phyloP scores from a whole-genome alignment of 2,888 invertebrate genomes.

The Nemurella pictetii region DNA sequence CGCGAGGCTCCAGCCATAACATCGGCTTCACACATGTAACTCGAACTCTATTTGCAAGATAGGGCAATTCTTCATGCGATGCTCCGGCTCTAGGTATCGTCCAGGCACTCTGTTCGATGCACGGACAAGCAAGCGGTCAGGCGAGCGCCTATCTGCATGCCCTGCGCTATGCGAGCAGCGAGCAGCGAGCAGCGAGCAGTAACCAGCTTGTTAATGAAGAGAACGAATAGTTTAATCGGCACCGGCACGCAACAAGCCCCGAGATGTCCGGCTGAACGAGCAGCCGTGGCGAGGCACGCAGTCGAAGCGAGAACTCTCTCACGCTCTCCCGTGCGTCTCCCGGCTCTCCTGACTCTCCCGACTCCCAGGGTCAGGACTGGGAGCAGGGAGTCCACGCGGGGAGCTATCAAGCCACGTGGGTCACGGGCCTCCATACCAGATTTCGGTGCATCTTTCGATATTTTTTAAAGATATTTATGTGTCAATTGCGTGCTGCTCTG shows the following conservation, averaged over 20 bases:
- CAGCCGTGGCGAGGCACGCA: not conserved
- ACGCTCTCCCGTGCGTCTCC: not conserved
- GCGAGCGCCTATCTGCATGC: not conserved
- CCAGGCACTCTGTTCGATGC: no score
- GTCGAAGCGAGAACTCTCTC: not conserved
- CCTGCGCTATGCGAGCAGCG: not conserved
- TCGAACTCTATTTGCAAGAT: not conserved
- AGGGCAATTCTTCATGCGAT: not conserved
- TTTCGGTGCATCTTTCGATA: no score
- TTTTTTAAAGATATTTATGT: no score
- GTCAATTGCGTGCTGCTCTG: no score
- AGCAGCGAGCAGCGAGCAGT: not conserved
- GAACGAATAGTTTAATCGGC: conserved; percentile 12
- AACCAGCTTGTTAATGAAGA: conserved; percentile 27
- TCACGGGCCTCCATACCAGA: no score
- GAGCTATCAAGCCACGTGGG: no score
- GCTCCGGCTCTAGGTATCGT: no score
- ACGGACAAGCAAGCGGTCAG: not conserved
- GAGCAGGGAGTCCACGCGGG: no score
- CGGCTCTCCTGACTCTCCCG: not conserved
- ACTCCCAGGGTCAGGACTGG: not conserved
- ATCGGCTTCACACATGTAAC: not conserved
- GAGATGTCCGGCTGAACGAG: no score
- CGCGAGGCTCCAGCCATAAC: not conserved
- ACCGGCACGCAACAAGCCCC: conserved; percentile 28